Base-by-base conservation (phyloP, 2,888 invertebrate species). In the Caenorhabditis sp. region DNA sequence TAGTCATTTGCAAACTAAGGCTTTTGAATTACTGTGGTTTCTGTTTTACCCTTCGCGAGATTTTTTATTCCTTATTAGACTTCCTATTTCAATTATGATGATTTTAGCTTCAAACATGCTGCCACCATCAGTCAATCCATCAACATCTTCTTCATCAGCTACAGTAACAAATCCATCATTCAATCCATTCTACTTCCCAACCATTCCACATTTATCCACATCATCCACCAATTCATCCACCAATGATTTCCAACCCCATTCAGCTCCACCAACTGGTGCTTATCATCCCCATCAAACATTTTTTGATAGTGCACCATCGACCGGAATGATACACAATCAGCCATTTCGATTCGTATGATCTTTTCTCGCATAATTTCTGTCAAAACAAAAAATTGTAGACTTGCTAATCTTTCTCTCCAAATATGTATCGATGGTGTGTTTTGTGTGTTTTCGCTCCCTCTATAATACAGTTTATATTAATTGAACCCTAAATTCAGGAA, bases 321-420 rank as follows among this genome's bases (percentile, higher is more conserved):
- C 71, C 5, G 71, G 67, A 21, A 59, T 71, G 1, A 60, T 71
- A 25, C 71, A 67, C 20, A 59, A 67, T 58, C 63, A 67, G 14
- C 71, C 67, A 31, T 71, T 71, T 31, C 67, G 71, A 57, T 71
- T 71, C 31, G 71, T 71, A 7, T 71, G 36, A 58, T 12, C 53
- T 17, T 17, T 43, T 43, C 14, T 7, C 43, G 43, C 43, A 43
- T 43, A 43, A 43, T 43, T 43, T 43, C 43, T 43, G 31, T 31
- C 31, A n/a, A n/a, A n/a, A n/a, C 31, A 31, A 31, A 4, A 31
- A 31, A 31, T 10, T 31, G 31, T 31, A 31, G 31, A 43, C 7
- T 43, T 10, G 43, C 14, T n/a, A n/a, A n/a, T 43, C 17, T 14
- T 43, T 14, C 43, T 14, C 17, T 10, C 17, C 12, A 43, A 43